phyloP scores from a whole-genome alignment of 1,140 invertebrate genomes.

The Eueides isabella region DNA sequence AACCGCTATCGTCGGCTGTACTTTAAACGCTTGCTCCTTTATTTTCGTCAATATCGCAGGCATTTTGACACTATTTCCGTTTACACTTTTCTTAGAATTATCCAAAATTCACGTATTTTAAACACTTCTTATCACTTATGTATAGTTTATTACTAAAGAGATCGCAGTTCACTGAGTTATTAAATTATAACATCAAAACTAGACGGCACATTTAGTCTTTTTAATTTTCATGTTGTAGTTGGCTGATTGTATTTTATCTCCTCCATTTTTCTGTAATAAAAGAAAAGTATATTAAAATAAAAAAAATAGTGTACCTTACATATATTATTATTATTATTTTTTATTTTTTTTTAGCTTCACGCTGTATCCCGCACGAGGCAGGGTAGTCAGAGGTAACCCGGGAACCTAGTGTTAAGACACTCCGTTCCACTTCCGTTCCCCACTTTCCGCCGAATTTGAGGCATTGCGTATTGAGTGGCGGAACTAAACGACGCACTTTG shows the following conservation, averaged over 20 bases:
- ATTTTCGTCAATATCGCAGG: constrained; percentile 76
- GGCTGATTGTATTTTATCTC: constrained; percentile 36
- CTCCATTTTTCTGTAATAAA: constrained; percentile 71
- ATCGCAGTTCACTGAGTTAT: constrained; percentile 35
- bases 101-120: not conserved
- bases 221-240: constrained; percentile 32
- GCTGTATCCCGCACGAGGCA: no score
- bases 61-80: constrained; percentile 53
- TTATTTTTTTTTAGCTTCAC: no score
- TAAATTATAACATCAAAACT: constrained; percentile 46
- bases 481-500: no score
- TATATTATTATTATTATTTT: no score
- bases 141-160: constrained; percentile 34
- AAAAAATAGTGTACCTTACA: not conserved
- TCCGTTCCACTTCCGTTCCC: no score
- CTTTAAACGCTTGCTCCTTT: constrained; percentile 70
- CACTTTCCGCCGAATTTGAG: no score
- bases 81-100: not conserved
- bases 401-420: no score
- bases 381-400: no score
- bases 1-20: constrained; percentile 82
- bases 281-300: constrained; percentile 23
- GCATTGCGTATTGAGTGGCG: no score
- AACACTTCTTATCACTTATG: constrained; percentile 1
- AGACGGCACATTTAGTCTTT: constrained; percentile 22